A percentile compares a stretch with the other conserved stretches of the same genome.
These are phyloP conservation scores for Drosophila glabriapex DNA, from an alignment of 2,888 invertebrate species.

Conservation along the genomic window DNA sequence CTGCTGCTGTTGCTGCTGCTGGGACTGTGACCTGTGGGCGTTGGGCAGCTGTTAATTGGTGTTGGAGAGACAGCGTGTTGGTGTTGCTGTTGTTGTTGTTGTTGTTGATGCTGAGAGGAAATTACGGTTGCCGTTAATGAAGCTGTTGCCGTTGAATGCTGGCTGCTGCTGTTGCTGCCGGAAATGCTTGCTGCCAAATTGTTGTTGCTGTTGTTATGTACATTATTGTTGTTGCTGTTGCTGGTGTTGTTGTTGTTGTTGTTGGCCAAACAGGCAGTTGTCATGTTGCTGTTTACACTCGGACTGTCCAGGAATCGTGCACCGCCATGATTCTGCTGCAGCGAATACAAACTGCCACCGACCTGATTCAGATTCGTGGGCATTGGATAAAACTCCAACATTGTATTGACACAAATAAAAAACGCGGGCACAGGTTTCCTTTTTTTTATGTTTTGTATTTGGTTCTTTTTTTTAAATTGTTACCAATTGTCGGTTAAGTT, in stretches of 20 bases:
- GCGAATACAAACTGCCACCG: conserved; percentile 82
- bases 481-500: background rate
- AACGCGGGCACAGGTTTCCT: conserved; percentile 15
- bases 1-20: conserved; percentile 47
- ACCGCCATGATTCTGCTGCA: conserved; percentile 82
- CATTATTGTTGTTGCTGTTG: conserved; percentile 49
- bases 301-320: conserved; percentile 83
- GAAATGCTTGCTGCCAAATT: conserved; percentile 63
- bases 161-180: conserved; percentile 63
- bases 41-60: conserved; percentile 78
- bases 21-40: conserved; percentile 72
- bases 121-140: conserved; percentile 78
- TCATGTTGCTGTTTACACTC: conserved; percentile 60
- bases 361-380: conserved; percentile 84
- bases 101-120: conserved; percentile 56
- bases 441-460: background rate
- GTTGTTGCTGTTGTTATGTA: conserved; percentile 52
- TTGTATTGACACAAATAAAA: conserved; percentile 61
- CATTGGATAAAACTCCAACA: conserved; percentile 85
- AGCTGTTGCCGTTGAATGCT: conserved; percentile 62
- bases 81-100: conserved; percentile 60
- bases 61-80: conserved; percentile 64
- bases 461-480: background rate
- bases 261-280: conserved; percentile 53
- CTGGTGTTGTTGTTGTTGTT: conserved; percentile 50